phyloP scores from a whole-genome alignment of 2,113 vertebrate species.

The Callipepla squamata region DNA sequence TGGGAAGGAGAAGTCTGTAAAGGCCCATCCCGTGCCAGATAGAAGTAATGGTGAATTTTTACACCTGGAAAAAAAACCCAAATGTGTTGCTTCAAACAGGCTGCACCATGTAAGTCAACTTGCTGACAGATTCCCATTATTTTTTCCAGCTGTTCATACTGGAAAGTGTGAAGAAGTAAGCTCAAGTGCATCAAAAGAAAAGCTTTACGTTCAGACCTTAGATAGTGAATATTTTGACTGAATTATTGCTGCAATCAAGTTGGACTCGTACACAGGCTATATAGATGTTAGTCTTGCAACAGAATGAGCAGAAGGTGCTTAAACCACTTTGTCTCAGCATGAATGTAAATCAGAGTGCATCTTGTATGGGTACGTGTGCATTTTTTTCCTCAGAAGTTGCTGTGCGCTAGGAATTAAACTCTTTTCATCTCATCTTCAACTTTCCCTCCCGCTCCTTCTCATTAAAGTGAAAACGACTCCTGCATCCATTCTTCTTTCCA shows the following conservation, averaged over 20 bases:
- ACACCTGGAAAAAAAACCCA: neutral
- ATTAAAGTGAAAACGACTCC: neutral
- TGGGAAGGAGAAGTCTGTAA: neutral
- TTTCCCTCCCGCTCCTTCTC: neutral
- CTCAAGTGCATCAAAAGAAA: neutral
- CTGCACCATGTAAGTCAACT: constrained; percentile 6
- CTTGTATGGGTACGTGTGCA: neutral
- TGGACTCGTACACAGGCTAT: neutral
- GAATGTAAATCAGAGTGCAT: neutral
- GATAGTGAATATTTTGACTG: constrained; percentile 24
- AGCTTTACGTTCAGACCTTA: neutral
- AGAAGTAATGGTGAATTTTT: constrained; percentile 43
- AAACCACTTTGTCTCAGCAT: neutral
- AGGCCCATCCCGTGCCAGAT: constrained; percentile 3
- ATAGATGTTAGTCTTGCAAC: neutral
- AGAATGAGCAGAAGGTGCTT: neutral
- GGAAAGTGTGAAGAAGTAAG: neutral
- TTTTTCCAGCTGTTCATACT: neutral
- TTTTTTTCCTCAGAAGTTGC: neutral
- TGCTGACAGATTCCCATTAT: neutral
- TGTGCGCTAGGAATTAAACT: neutral
- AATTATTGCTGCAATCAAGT: constrained; percentile 13
- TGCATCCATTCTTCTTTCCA: neutral
- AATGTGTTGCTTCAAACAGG: constrained; percentile 12
- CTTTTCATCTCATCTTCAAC: neutral